Base-by-base conservation (phyloP, 1,140 invertebrate genomes). In the Linepithema humile region DNA sequence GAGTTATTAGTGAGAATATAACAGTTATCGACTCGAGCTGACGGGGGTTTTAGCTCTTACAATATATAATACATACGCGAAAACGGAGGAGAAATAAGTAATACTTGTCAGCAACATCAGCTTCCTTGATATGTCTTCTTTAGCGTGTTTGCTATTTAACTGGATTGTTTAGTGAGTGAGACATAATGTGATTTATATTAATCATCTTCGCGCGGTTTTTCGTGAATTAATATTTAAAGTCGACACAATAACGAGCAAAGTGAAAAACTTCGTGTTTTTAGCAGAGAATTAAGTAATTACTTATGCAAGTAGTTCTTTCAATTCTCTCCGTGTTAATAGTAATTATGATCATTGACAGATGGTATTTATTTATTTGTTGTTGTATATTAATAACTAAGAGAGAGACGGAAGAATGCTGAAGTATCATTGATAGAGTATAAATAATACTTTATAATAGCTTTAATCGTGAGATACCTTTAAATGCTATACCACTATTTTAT, bases 311-410 rank as follows among this genome's bases (percentile, higher is more conserved):
- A 85, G 88, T 80, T 83, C 88, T 88, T 88, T 84, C 91, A 92
- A 91, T 89, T 89, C 88, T 91, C 89, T 93, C 89, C 91, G 88
- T 94, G 92, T 94, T 93, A 89, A 93, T 93, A 92, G 89, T 91
- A 89, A 93, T 84, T 93, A 93, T 78, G 78, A 92, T 90, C 89
- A 93, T 92, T 91, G 90, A 92, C 91, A 92, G 91, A 94, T 94
- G 89, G 92, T 93, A 93, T 90, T 90, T 93, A 94, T 93, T 94
- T 93, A 93, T 94, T 93, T 94, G 92, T 94, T 93, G 91, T 93
- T 93, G 92, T 72, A 90, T 93, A 92, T 90, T 90, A 92, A 90
- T 92, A 89, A 92, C 80, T 88, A 88, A 67, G 38, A 29, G 69
- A 85, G 62, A 86, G 84, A 90, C 82, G 29, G 67, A 86, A 73